Conservation (phyloP, 2,888 invertebrate species). For the Andrena camellia region DNA sequence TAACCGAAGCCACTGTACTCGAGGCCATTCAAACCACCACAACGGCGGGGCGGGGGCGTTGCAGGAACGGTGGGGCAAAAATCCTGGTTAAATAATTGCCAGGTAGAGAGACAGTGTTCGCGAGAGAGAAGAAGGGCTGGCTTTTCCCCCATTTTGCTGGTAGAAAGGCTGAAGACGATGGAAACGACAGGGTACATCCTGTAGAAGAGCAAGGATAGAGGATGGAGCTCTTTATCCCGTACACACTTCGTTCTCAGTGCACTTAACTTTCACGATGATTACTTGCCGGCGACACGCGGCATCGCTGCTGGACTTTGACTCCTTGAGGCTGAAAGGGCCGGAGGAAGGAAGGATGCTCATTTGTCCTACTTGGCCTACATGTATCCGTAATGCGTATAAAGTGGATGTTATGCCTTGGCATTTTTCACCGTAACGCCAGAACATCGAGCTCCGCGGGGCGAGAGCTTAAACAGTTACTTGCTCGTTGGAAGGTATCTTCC, state of each 20-base stretch:
- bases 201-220: not conserved
- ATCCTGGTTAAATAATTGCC: slow-evolving; percentile 76
- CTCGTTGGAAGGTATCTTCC: not conserved
- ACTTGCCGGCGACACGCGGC: slow-evolving; percentile 37
- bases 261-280: slow-evolving; percentile 73
- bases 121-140: slow-evolving; percentile 23
- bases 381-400: slow-evolving; percentile 52
- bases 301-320: slow-evolving; percentile 44
- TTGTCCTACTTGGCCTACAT: slow-evolving; percentile 48
- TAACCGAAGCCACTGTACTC: slow-evolving; percentile 72
- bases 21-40: slow-evolving; percentile 56
- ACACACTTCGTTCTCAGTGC: slow-evolving; percentile 38
- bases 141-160: slow-evolving; percentile 28
- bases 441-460: not conserved
- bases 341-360: slow-evolving; percentile 14
- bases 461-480: slow-evolving; percentile 14
- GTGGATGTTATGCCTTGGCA: slow-evolving; percentile 42
- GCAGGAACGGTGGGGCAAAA: slow-evolving; percentile 58
- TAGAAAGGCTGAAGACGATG: slow-evolving; percentile 13
- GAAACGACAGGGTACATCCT: slow-evolving; percentile 8
- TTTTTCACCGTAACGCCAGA: slow-evolving; percentile 36
- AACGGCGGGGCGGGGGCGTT: slow-evolving; percentile 5
- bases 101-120: slow-evolving; percentile 34
- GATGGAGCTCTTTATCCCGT: slow-evolving; percentile 24
- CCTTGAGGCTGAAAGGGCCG: slow-evolving; percentile 11